phyloP scores from a whole-genome alignment of 2,797 vertebrate genomes.

The Sylvilagus floridanus region DNA sequence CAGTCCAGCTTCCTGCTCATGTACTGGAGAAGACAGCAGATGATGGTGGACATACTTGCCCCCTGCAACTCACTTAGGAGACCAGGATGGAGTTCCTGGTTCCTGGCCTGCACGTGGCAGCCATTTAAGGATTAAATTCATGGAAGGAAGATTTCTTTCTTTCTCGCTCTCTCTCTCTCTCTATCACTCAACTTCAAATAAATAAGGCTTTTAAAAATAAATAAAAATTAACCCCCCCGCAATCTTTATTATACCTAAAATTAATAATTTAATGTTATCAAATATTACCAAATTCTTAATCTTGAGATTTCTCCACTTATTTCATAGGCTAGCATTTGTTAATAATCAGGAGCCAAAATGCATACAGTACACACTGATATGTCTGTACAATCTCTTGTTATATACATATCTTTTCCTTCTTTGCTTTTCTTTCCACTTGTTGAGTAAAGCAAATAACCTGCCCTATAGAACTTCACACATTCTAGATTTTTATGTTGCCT shows the following conservation, averaged over 20 bases:
- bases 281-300: neutral
- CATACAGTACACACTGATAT: neutral
- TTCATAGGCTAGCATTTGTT: neutral
- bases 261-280: neutral
- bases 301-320: slow-evolving; percentile 8
- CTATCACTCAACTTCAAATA: no score
- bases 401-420: neutral
- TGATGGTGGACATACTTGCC: no score
- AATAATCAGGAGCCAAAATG: neutral
- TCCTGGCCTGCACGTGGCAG: no score
- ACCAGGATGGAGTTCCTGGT: no score
- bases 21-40: no score
- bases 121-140: no score
- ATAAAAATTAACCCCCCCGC: no score
- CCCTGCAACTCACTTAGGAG: no score
- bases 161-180: no score
- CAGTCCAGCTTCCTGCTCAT: no score
- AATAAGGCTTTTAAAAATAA: no score
- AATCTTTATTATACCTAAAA: neutral
- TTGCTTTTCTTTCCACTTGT: neutral
- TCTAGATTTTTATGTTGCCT: slow-evolving; percentile 3
- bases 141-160: no score
- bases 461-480: neutral
- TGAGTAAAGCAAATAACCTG: neutral
- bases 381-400: neutral